Conservation (phyloP, 2,113 vertebrate species). For the Protomyctophum bolini region DNA sequence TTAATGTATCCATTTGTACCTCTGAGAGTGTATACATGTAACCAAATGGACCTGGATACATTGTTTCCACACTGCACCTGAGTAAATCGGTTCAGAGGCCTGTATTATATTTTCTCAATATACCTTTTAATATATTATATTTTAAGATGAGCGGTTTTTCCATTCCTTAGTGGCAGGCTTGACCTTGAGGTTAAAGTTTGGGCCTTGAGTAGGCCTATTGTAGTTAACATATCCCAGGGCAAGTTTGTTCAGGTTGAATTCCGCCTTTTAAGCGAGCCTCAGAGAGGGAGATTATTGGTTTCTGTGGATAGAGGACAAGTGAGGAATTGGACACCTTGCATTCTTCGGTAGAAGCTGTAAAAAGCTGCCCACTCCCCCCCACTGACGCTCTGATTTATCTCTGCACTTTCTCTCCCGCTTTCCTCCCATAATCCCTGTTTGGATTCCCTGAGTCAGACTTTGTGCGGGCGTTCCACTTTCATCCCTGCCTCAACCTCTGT, state of each 20-base stretch:
- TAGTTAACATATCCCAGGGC: constrained; percentile 12
- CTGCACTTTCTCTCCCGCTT: constrained; percentile 30
- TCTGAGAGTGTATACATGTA: too few relatives aligned
- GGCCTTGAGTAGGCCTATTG: not conserved
- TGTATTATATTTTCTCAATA: too few relatives aligned
- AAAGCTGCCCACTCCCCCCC: constrained; percentile 48
- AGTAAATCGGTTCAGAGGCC: too few relatives aligned
- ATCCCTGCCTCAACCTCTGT: too few relatives aligned
- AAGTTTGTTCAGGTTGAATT: constrained; percentile 28
- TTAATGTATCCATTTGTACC: too few relatives aligned
- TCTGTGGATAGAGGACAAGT: constrained; percentile 53
- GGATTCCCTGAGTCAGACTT: constrained; percentile 24
- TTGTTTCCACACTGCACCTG: too few relatives aligned
- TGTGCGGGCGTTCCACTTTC: too few relatives aligned
- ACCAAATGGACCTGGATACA: too few relatives aligned
- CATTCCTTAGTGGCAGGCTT: not conserved
- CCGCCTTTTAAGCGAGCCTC: constrained; percentile 15
- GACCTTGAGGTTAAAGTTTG: constrained; percentile 5
- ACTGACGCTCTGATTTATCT: constrained; percentile 58
- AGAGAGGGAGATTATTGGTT: constrained; percentile 30
- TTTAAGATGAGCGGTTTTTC: not conserved
- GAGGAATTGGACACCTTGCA: constrained; percentile 69
- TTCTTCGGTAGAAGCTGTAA: constrained; percentile 62
- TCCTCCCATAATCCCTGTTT: constrained; percentile 52
- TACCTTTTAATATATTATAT: not conserved